Base-by-base conservation (phyloP, 2,113 vertebrate genomes). In the Thinocorus orbignyianus region DNA sequence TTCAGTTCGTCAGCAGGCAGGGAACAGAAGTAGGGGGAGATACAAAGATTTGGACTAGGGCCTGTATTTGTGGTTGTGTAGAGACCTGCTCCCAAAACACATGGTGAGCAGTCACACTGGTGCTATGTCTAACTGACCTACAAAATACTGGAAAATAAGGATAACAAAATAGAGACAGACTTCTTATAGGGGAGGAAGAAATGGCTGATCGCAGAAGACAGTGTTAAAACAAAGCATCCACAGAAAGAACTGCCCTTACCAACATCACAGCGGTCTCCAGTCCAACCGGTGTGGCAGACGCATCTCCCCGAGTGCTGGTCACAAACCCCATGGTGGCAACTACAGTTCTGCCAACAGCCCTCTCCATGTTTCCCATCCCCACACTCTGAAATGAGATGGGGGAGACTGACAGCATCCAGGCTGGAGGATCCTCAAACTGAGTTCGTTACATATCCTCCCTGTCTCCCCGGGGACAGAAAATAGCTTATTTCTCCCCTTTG, bases 301-400 rank as follows among this genome's bases (percentile, higher is more conserved):
- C 96, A 97, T 57, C 49, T 96, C 51, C 93, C 92, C 0, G 57
- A 96, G 64, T 7, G 54, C 55, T 35, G 81, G 20, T 97, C 93
- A 79, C 96, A 97, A 83, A 69, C 39, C 1, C 97, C 96, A 2
- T 92, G 93, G 18, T 49, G 93, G 62, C 97, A 97, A 86, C 72
- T 94, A 37, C 96, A 97, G 84, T 93, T 97, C 84, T 79, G 81
- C 60, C 79, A 25, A 23, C 96, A 97, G 55, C 54, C 51, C 26
- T 76, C 81, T 81, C 92, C 41, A 0, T 35, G 18, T 7, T 68
- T 95, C 31, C 58, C 33, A 0, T 37, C 61, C 64, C 61, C 86
- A 55, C 96, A 97, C 61, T 91, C 96, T 96, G 88, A n/a, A 97
- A 90, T 0, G 0, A 92, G 60, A 94, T 1, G 17, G 54, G n/a